These are phyloP conservation scores for Leptonema lineaticorne DNA, from an alignment of 1,140 invertebrate genomes.

Conservation along the genomic window DNA sequence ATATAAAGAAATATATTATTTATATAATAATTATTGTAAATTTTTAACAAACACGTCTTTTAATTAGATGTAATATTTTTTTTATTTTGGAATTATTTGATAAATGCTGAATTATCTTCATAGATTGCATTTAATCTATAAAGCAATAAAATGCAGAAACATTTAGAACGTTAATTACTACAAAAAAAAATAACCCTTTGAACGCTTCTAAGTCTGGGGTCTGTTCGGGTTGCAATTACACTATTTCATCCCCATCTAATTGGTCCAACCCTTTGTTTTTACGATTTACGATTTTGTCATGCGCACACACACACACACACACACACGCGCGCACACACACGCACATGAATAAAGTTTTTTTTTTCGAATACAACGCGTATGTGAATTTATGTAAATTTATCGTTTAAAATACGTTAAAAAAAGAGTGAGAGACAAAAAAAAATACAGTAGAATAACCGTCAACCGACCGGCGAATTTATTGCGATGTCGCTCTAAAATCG, in stretches of 20 bases:
- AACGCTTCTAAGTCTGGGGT: too few species aligned
- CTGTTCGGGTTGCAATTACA: constrained; percentile 30
- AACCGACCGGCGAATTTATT: constrained; percentile 5
- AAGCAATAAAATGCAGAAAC: too few species aligned
- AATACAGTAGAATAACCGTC: background rate
- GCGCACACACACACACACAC: background rate
- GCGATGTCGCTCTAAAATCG: background rate
- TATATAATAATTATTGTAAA: too few species aligned
- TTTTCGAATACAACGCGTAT: background rate
- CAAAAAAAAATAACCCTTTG: background rate
- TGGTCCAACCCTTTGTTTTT: too few species aligned
- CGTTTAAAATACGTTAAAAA: constrained; percentile 22
- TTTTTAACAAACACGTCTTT: too few species aligned
- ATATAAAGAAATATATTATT: too few species aligned
- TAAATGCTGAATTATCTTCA: too few species aligned
- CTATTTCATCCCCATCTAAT: constrained; percentile 29
- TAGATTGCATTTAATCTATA: too few species aligned
- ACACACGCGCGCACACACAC: background rate
- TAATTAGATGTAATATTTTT: too few species aligned
- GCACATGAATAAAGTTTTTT: constrained; percentile 16
- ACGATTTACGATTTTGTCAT: too few species aligned
- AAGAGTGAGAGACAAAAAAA: too few species aligned
- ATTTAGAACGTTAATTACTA: background rate
- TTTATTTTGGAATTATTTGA: too few species aligned
- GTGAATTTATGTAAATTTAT: constrained; percentile 31